Evolutionary conservation across 2,797 vertebrate species (phyloP).

Genomic region (Tokudaia muenninki): DNA sequence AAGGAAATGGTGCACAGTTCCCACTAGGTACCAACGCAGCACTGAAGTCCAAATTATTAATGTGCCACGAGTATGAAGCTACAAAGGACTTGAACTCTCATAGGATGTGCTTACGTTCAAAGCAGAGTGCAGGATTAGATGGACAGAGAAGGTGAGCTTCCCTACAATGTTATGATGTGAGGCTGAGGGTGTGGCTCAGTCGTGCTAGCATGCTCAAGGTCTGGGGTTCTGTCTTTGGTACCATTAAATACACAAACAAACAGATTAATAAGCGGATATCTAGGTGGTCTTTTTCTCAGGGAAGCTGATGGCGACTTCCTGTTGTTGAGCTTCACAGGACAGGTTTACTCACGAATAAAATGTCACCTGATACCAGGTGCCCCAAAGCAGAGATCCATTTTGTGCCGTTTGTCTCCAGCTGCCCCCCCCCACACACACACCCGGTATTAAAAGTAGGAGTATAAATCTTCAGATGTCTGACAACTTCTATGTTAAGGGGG

Average conservation of each 20-base stretch:
- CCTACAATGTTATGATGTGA: background rate
- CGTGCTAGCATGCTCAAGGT: background rate
- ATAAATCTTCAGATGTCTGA: background rate
- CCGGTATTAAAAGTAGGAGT: background rate
- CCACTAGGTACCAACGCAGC: background rate
- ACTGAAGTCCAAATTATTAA: background rate
- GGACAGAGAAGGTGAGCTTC: background rate
- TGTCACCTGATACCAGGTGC: rapidly evolving
- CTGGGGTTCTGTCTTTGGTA: background rate
- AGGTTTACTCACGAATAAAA: background rate
- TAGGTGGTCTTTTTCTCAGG: background rate
- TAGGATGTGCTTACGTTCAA: background rate
- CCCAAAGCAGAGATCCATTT: rapidly evolving
- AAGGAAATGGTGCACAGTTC: background rate
- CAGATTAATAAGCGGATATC: background rate
- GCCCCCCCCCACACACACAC: background rate
- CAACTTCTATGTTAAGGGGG: background rate
- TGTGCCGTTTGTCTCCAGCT: background rate
- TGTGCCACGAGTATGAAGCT: background rate
- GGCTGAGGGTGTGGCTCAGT: background rate
- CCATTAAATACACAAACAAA: background rate
- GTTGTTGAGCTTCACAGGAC: background rate
- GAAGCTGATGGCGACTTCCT: rapidly evolving
- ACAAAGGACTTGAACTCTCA: background rate
- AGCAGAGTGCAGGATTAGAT: background rate